These are phyloP conservation scores for Synanthedon andrenaeformis DNA, from an alignment of 2,888 invertebrate genomes.

Conservation along the genomic window DNA sequence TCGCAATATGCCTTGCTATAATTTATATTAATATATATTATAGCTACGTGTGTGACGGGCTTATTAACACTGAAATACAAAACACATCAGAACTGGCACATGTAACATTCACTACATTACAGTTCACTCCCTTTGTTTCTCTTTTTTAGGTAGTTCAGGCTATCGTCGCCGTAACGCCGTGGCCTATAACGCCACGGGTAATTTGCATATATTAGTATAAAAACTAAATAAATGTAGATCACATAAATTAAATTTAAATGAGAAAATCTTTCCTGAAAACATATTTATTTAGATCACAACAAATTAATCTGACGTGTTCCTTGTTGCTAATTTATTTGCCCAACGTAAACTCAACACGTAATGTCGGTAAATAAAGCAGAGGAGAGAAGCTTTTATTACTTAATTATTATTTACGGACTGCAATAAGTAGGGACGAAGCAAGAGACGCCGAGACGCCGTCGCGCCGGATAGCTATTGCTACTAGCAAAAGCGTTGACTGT, in stretches of 20 bases:
- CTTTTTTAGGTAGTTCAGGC: background rate
- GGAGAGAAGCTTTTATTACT: conserved; percentile 48
- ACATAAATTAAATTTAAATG: too few species aligned
- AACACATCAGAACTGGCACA: background rate
- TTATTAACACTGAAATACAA: background rate
- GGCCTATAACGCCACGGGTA: too few species aligned
- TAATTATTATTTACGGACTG: conserved; percentile 62
- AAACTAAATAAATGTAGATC: too few species aligned
- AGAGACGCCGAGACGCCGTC: too few species aligned
- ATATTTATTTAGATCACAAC: background rate
- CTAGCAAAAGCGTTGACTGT: too few species aligned
- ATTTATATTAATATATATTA: too few species aligned
- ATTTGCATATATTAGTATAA: too few species aligned
- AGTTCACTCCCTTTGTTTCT: background rate
- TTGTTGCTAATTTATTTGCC: conserved; percentile 25
- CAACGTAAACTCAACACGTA: conserved; percentile 36
- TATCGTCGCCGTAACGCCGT: too few species aligned
- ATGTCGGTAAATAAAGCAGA: conserved; percentile 51
- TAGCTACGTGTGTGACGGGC: too few species aligned
- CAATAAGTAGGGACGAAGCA: conserved; percentile 39
- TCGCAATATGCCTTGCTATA: too few species aligned
- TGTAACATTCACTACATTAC: background rate
- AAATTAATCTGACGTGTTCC: conserved; percentile 8
- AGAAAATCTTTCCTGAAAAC: too few species aligned
- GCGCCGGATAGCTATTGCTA: too few species aligned